Conservation (phyloP, 2,888 invertebrate species). For the Elegia similella region DNA sequence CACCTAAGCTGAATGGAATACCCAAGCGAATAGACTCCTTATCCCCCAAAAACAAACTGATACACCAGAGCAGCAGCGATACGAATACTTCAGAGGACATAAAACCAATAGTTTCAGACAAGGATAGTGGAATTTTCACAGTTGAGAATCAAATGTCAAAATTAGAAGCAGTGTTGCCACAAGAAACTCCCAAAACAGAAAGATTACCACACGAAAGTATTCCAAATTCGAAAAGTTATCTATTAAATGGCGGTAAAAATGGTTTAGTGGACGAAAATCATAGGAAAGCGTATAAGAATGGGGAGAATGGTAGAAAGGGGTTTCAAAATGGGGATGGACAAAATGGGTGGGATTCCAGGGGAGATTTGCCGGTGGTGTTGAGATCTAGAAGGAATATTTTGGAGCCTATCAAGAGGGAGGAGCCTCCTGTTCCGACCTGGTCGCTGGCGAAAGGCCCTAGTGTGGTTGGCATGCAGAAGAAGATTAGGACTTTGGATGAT, state of each 20-base stretch:
- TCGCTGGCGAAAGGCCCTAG: conserved; percentile 71
- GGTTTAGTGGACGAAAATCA: background rate
- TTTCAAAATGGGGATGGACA: conserved; percentile 26
- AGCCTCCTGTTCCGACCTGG: conserved; percentile 60
- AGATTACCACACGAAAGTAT: conserved; percentile 43
- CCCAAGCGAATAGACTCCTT: conserved; percentile 48
- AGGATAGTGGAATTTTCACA: conserved; percentile 57
- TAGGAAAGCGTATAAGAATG: too few relatives aligned
- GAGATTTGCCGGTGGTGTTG: conserved; percentile 57
- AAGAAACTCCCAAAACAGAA: conserved; percentile 25
- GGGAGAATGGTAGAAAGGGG: conserved; percentile 24
- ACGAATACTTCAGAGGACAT: conserved; percentile 70
- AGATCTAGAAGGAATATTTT: conserved; percentile 64
- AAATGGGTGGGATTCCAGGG: conserved; percentile 29
- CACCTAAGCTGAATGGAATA: conserved; percentile 53
- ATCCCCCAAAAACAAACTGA: conserved; percentile 45
- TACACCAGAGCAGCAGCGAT: conserved; percentile 64
- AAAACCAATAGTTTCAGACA: conserved; percentile 48
- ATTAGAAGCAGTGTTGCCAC: conserved; percentile 39
- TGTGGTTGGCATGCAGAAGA: conserved; percentile 63
- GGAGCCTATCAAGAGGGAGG: conserved; percentile 67
- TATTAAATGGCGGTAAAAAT: background rate
- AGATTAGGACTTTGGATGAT: conserved; percentile 38
- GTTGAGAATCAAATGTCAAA: conserved; percentile 64
- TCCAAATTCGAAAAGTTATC: conserved; percentile 9